These are phyloP conservation scores for Caenorhabditis parvicauda DNA, from an alignment of 2,888 invertebrate species.

Conservation along the genomic window DNA sequence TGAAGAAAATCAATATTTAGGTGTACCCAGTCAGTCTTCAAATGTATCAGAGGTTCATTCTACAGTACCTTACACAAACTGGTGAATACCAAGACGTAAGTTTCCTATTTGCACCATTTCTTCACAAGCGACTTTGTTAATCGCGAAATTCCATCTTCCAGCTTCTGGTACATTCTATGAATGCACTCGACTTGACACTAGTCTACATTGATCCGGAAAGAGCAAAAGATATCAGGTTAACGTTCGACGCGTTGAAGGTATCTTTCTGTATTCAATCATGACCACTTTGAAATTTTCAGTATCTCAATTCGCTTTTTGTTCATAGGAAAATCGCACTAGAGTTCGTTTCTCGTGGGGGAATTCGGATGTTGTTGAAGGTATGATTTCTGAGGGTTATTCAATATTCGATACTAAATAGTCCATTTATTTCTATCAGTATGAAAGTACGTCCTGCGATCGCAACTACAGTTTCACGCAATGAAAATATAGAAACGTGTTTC, in stretches of 20 bases:
- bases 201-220: conserved; percentile 85
- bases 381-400: too few species aligned
- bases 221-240: conserved; percentile 84
- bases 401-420: too few species aligned
- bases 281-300: conserved; percentile 67
- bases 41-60: conserved; percentile 86
- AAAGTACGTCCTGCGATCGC: too few species aligned
- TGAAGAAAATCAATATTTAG: too few species aligned
- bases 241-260: conserved; percentile 85
- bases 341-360: conserved; percentile 83
- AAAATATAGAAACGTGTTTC: too few species aligned
- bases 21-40: conserved; percentile 80
- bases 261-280: not conserved
- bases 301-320: conserved; percentile 86
- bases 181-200: conserved; percentile 84
- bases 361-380: conserved; percentile 80
- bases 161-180: too few species aligned
- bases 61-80: conserved; percentile 90
- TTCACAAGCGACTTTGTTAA: not conserved
- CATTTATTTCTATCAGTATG: too few species aligned
- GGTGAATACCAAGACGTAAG: conserved; percentile 84
- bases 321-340: conserved; percentile 97
- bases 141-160: conserved; percentile 63
- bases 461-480: too few species aligned
- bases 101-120: conserved; percentile 2